Percentiles rank a stretch among this genome's conserved stretches.
These are phyloP conservation scores for Noctua janthina DNA, from an alignment of 2,888 invertebrate species.

Conservation along the genomic window DNA sequence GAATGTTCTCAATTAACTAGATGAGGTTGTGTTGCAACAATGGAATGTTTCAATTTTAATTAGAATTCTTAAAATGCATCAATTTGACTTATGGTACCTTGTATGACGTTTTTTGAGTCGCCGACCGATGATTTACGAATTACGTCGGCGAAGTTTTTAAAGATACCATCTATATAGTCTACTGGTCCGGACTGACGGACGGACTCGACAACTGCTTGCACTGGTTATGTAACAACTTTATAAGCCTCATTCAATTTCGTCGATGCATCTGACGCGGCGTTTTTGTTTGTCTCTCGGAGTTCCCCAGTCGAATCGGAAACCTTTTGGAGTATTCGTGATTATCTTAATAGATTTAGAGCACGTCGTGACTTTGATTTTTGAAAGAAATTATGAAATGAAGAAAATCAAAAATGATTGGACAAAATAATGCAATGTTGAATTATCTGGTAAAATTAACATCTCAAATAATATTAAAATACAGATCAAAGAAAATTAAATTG, in stretches of 20 bases:
- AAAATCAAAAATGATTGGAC: background rate
- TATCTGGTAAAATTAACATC: background rate
- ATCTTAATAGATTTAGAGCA: conserved; percentile 62
- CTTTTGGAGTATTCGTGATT: conserved; percentile 56
- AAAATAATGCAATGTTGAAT: conserved; percentile 9
- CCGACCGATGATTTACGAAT: conserved; percentile 77
- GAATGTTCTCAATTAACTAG: conserved; percentile 72
- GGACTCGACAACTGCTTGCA: conserved; percentile 70
- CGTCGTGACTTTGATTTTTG: conserved; percentile 58
- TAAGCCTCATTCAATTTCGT: conserved; percentile 81
- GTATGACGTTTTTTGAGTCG: conserved; percentile 36
- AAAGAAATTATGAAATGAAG: conserved; percentile 39
- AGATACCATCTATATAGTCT: conserved; percentile 78
- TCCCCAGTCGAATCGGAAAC: conserved; percentile 58
- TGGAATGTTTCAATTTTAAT: conserved; percentile 76
- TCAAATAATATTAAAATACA: background rate
- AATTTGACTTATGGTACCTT: conserved; percentile 54
- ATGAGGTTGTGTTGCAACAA: conserved; percentile 73
- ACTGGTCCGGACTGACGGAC: conserved; percentile 53
- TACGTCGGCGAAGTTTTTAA: conserved; percentile 79
- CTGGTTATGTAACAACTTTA: conserved; percentile 83
- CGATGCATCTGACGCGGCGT: conserved; percentile 79
- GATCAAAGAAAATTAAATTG: background rate
- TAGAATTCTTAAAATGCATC: conserved; percentile 76
- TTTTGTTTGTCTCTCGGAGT: conserved; percentile 73